Percentiles rank a stretch among this genome's conserved stretches.
These are phyloP conservation scores for Eudemis profundana DNA, from an alignment of 2,888 invertebrate species.

Conservation along the genomic window DNA sequence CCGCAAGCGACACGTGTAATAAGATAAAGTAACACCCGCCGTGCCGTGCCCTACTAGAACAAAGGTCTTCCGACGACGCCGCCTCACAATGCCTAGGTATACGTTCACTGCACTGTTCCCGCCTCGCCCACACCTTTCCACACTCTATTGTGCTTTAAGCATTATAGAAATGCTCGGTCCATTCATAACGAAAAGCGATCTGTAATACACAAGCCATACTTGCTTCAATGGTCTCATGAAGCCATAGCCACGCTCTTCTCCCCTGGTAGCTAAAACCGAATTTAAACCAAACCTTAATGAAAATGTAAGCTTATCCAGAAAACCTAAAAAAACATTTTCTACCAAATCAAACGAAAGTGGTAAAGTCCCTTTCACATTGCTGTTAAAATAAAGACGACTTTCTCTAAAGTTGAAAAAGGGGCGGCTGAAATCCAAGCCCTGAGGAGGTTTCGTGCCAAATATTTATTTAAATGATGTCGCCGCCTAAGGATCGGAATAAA, in stretches of 20 bases:
- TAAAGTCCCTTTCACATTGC: constrained; percentile 45
- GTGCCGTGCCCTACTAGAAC: constrained; percentile 66
- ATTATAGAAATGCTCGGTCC: constrained; percentile 44
- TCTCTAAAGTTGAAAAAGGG: constrained; percentile 49
- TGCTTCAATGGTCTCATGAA: constrained; percentile 18
- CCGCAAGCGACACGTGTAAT: constrained; percentile 75
- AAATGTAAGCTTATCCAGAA: constrained; percentile 46
- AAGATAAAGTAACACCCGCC: constrained; percentile 73
- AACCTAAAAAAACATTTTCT: constrained; percentile 49
- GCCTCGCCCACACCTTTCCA: constrained; percentile 59
- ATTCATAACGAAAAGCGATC: constrained; percentile 27
- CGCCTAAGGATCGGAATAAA: constrained; percentile 63
- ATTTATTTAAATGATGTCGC: constrained; percentile 69
- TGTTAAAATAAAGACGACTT: constrained; percentile 50
- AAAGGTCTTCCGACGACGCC: constrained; percentile 73
- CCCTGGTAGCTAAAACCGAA: constrained; percentile 37
- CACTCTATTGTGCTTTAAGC: constrained; percentile 50
- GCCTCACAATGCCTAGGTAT: constrained; percentile 62
- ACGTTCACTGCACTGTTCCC: constrained; percentile 54
- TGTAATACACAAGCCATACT: constrained; percentile 17
- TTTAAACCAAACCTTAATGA: constrained; percentile 42
- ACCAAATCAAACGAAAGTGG: constrained; percentile 48
- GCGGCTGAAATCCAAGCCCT: constrained; percentile 58
- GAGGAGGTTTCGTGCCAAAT: constrained; percentile 61
- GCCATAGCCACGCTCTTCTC: constrained; percentile 42